These are phyloP conservation scores for Himalopsyche tibetana DNA, from an alignment of 2,888 invertebrate species.

Conservation along the genomic window DNA sequence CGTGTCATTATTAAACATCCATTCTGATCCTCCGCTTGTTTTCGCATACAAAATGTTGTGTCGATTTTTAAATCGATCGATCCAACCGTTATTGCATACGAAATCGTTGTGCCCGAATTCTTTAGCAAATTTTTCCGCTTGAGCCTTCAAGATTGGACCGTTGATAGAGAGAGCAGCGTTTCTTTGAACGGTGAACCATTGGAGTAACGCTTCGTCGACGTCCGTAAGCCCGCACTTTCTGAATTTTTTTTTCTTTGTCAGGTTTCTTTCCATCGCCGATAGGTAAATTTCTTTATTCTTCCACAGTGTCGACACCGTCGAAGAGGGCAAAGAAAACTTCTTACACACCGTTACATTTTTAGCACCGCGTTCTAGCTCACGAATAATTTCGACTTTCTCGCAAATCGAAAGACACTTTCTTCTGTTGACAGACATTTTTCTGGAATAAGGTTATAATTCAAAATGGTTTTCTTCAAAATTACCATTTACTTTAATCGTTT, in stretches of 20 bases:
- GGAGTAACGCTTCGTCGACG: neutral
- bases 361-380: neutral
- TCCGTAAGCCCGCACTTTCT: neutral
- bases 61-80: conserved; percentile 44
- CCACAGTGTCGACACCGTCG: conserved; percentile 47
- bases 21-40: neutral
- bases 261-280: conserved; percentile 36
- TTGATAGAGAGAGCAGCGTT: neutral
- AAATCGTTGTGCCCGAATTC: conserved; percentile 36
- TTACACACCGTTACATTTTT: conserved; percentile 44
- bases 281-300: conserved; percentile 27
- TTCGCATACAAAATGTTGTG: conserved; percentile 32
- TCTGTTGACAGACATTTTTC: conserved; percentile 23
- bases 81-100: conserved; percentile 45
- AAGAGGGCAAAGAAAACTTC: conserved; percentile 36
- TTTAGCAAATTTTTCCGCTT: conserved; percentile 49
- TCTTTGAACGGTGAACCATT: conserved; percentile 31
- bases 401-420: conserved; percentile 41
- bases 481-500: too few species aligned
- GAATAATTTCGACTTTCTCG: conserved; percentile 32
- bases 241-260: conserved; percentile 6
- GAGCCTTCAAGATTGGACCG: conserved; percentile 32
- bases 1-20: neutral
- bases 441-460: neutral
- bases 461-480: too few species aligned